Evolutionary conservation across 2,888 invertebrate species (phyloP), one percentile per base, ranked within the genome.

Genomic region (Agriopis marginaria): DNA sequence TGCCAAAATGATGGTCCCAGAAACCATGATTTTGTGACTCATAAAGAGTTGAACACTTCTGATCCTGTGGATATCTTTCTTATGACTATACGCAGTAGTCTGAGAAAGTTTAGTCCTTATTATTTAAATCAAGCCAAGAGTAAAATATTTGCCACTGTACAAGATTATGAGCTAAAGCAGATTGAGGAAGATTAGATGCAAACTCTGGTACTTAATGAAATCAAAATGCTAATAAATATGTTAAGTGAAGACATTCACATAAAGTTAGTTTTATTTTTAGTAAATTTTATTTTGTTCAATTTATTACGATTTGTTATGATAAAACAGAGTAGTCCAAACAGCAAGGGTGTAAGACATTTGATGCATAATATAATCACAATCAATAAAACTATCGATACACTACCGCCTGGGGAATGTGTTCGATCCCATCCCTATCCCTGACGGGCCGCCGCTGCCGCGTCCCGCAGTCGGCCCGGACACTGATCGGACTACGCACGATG

Each of bases 111-210:
- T 11, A 87, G 81, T 0, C 93, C 93, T 0, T 91, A 90, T 68
- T 91, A 90, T 40, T 63, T 93, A 75, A 93, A 93, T 63, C 91
- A 92, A 77, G 93, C 93, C 1, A 93, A 93, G 75, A 91, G 88
- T 71, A 92, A 92, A 74, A 92, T 93, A 61, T 93, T 93, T 63
- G 91, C 92, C 54, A 89, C 92, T n/a, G 93, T 93, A 0, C 93
- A 93, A 70, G 92, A 93, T 55, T 93, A 89, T 74, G 93, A 93
- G 75, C 70, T 93, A 66, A 82, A 92, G 72, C 93, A 93, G 77
- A 45, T 70, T 14, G 53, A 66, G 7, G 58, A 70, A 56, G 54
- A 55, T 53, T 53, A 68, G 45, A 6, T 12, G 8, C 11, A 8
- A 23, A 9, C 7, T 51, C 10, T 47, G n/a, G n/a, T 7, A n/a